Evolutionary conservation across 2,888 invertebrate species (phyloP).

Genomic region (Caenorhabditis auriculariae): DNA sequence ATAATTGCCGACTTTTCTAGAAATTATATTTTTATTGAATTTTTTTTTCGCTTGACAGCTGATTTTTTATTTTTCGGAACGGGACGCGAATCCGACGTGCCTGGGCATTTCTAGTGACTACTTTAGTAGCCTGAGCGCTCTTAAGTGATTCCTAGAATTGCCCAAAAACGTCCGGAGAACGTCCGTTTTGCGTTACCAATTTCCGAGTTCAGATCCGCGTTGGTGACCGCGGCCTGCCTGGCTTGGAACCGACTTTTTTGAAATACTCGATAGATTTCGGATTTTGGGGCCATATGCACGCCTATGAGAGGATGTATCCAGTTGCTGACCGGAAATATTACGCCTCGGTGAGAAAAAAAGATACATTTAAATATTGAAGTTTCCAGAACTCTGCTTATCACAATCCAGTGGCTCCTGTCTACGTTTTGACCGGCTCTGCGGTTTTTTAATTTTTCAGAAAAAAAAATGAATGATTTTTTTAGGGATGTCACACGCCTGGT

Average conservation of each 20-base stretch:
- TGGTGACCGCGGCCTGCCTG: conserved; percentile 60
- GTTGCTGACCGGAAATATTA: conserved; percentile 24
- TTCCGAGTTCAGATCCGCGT: conserved; percentile 49
- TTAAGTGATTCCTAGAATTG: too few species aligned
- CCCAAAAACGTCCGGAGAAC: too few species aligned
- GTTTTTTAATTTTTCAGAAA: conserved; percentile 10
- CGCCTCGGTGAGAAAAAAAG: conserved; percentile 4
- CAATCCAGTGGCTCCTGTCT: conserved; percentile 82
- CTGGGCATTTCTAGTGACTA: too few species aligned
- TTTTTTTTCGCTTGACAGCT: too few species aligned
- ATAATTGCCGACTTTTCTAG: too few species aligned
- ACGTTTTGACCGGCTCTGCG: conserved; percentile 84
- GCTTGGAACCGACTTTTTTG: conserved; percentile 81
- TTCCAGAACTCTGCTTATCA: conserved; percentile 70
- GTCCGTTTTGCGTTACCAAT: too few species aligned
- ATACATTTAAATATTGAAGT: not conserved
- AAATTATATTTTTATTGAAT: too few species aligned
- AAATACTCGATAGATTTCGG: conserved; percentile 83
- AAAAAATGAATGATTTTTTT: not conserved
- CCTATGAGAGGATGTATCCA: conserved; percentile 92
- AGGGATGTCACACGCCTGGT: conserved; percentile 40
- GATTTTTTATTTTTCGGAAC: too few species aligned
- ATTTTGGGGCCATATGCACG: conserved; percentile 95
- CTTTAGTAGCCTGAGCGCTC: too few species aligned
- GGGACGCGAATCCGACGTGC: not conserved